A percentile compares a stretch with the other conserved stretches of the same genome.
Evolutionary conservation across 2,113 vertebrate species (phyloP).

Genomic region (Syngnathoides biaculeatus): DNA sequence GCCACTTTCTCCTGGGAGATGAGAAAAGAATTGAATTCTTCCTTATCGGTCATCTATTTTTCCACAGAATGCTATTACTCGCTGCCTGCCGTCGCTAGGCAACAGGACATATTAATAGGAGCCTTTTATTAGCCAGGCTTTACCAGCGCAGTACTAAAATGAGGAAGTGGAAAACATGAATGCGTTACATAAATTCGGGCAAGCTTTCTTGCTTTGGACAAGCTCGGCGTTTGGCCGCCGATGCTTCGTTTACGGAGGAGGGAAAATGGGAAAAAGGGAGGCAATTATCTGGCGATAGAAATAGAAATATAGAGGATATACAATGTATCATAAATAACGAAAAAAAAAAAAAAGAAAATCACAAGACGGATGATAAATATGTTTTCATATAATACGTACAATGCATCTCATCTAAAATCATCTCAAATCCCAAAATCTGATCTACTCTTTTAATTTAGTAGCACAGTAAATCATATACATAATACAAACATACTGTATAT

Average conservation of each 20-base stretch:
- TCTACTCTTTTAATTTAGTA: too few species aligned
- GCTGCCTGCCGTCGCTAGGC: conserved; percentile 95
- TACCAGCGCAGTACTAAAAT: conserved; percentile 98
- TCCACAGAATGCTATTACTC: conserved; percentile 99
- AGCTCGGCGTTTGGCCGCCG: conserved; percentile 98
- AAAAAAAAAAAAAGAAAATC: neutral
- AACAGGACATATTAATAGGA: conserved; percentile 99
- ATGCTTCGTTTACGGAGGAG: conserved; percentile 99
- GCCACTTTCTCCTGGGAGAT: conserved; percentile 97
- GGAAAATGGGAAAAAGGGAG: conserved; percentile 80
- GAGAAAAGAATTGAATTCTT: conserved; percentile 99
- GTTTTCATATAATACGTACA: neutral
- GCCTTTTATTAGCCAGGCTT: conserved; percentile 99
- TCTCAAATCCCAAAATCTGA: too few species aligned
- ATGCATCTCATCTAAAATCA: too few species aligned
- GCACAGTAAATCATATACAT: too few species aligned
- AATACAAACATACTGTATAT: too few species aligned
- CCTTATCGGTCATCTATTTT: conserved; percentile 99
- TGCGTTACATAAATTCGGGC: conserved; percentile 99
- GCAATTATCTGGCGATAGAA: neutral
- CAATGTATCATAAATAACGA: neutral
- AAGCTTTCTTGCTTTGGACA: conserved; percentile 92
- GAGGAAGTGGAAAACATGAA: conserved; percentile 99
- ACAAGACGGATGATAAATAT: neutral
- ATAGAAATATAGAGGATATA: neutral